A percentile compares a stretch with the other conserved stretches of the same genome.
Evolutionary conservation across 1,140 invertebrate species (phyloP).

Genomic region (Charaxes varanes): DNA sequence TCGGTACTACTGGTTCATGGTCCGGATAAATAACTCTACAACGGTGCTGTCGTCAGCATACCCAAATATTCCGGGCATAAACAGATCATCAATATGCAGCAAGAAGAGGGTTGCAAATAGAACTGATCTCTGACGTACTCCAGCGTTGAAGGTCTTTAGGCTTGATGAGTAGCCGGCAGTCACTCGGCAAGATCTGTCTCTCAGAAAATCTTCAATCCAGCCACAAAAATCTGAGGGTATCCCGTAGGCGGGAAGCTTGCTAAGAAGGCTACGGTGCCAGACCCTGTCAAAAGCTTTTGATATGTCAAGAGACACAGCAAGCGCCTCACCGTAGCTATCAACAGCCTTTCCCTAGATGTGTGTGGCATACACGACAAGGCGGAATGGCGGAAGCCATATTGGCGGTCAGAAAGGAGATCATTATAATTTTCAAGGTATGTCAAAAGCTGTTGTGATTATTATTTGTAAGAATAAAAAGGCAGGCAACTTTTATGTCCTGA

Average conservation of each 20-base stretch:
- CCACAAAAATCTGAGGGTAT: not conserved
- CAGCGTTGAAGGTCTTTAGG: no score
- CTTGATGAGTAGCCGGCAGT: no score
- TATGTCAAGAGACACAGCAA: not conserved
- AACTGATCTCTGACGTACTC: no score
- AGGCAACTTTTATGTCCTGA: no score
- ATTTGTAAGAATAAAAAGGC: no score
- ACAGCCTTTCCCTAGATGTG: conserved; percentile 8
- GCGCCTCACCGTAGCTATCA: not conserved
- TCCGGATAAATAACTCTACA: conserved; percentile 3
- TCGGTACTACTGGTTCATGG: not conserved
- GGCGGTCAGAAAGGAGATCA: no score
- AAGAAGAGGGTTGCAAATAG: conserved; percentile 9
- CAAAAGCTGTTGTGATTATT: no score
- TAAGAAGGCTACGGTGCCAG: conserved; percentile 8
- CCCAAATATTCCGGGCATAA: conserved; percentile 2
- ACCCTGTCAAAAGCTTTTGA: conserved; percentile 11
- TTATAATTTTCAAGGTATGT: no score
- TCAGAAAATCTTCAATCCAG: conserved; percentile 1
- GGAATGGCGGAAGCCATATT: no score
- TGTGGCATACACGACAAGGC: conserved; percentile 12
- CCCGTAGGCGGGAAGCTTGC: not conserved
- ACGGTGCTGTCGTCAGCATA: conserved; percentile 16
- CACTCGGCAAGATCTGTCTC: conserved; percentile 1
- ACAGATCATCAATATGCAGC: conserved; percentile 12